These are phyloP conservation scores for Pinna nobilis DNA, from an alignment of 1,140 invertebrate species.

Conservation along the genomic window DNA sequence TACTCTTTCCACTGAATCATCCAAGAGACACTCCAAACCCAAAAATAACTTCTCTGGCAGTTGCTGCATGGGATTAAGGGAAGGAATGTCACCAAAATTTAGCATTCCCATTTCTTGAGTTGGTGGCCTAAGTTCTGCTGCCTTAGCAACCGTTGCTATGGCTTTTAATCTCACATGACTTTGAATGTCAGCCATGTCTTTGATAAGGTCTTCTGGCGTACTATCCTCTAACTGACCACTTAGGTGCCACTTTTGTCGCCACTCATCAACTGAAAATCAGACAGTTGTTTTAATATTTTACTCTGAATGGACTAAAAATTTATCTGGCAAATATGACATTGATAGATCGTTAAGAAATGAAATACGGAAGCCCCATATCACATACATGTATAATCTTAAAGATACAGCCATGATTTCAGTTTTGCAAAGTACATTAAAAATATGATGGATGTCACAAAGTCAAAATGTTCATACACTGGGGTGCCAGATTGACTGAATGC, in stretches of 20 bases:
- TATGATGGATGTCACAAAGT: too few relatives aligned
- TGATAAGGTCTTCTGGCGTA: slow-evolving; percentile 68
- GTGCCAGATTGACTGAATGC: too few relatives aligned
- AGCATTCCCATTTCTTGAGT: not conserved
- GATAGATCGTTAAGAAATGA: too few relatives aligned
- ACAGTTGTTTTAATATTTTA: not conserved
- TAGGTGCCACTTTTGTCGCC: slow-evolving; percentile 70
- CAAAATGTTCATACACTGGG: too few relatives aligned
- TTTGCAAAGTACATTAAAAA: too few relatives aligned
- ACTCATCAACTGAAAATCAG: slow-evolving; percentile 66
- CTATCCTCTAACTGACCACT: slow-evolving; percentile 69
- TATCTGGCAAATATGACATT: too few relatives aligned
- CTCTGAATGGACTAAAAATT: too few relatives aligned
- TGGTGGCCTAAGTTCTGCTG: slow-evolving; percentile 53
- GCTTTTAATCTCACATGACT: slow-evolving; percentile 70
- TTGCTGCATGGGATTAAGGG: not conserved
- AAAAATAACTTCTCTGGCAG: slow-evolving; percentile 68
- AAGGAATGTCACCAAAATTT: not conserved
- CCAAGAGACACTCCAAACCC: slow-evolving; percentile 68
- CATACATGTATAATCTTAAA: too few relatives aligned
- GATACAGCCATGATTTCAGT: too few relatives aligned
- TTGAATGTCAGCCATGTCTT: slow-evolving; percentile 73
- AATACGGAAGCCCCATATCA: too few relatives aligned
- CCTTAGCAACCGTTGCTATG: slow-evolving; percentile 68
- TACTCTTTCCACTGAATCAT: slow-evolving; percentile 66